Evolutionary conservation across 2,888 invertebrate genomes (phyloP).

Genomic region (Ophion obscuratus): DNA sequence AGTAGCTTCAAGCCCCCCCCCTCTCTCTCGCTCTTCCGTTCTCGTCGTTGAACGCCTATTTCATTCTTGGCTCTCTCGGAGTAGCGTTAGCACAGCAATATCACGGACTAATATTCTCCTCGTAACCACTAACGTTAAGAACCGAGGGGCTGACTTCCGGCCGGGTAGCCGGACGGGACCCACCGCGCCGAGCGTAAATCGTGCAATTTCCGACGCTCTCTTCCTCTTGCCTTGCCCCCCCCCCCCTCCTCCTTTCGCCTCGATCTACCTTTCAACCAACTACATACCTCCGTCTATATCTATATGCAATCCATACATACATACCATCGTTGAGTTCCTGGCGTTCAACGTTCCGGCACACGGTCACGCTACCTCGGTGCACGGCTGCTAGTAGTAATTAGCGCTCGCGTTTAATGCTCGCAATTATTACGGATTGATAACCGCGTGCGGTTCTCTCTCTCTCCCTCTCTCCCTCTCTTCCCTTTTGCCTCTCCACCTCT

Average conservation of each 20-base stretch:
- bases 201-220: slow-evolving; percentile 66
- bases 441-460: slow-evolving; percentile 70
- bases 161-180: slow-evolving; percentile 63
- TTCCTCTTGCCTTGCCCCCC: slow-evolving; percentile 32
- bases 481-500: slow-evolving; percentile 24
- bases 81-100: slow-evolving; percentile 56
- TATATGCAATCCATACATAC: slow-evolving; percentile 4
- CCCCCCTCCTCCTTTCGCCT: slow-evolving; percentile 41
- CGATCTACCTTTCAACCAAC: slow-evolving; percentile 30
- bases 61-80: slow-evolving; percentile 39
- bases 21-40: slow-evolving; percentile 7
- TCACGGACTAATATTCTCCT: slow-evolving; percentile 67
- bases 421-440: slow-evolving; percentile 82
- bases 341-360: slow-evolving; percentile 63
- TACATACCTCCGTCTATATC: slow-evolving; percentile 16
- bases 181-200: slow-evolving; percentile 60
- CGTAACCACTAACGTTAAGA: slow-evolving; percentile 67
- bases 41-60: slow-evolving; percentile 54
- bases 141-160: slow-evolving; percentile 64
- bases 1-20: slow-evolving; percentile 7
- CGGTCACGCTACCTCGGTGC: slow-evolving; percentile 57
- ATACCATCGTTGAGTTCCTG: slow-evolving; percentile 41
- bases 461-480: slow-evolving; percentile 28
- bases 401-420: slow-evolving; percentile 79
- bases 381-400: slow-evolving; percentile 75